Evolutionary conservation across 2,113 vertebrate genomes (phyloP), one percentile per base, ranked within the genome.

Genomic region (Perca flavescens): DNA sequence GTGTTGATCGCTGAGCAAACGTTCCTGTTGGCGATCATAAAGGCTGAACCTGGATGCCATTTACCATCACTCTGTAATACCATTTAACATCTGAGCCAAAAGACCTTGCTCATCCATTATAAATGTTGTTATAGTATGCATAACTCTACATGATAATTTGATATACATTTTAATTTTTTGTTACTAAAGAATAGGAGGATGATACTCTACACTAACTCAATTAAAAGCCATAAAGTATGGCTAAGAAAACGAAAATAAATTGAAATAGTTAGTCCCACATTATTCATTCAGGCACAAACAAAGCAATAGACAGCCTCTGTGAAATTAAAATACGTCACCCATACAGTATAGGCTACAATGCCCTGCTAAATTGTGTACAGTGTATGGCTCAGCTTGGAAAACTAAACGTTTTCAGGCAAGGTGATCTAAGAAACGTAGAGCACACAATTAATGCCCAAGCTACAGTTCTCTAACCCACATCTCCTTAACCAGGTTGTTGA

Each of bases 321-420:
- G 75, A 89, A 80, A 72, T 74, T 15, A 79, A 74, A 84, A 83
- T 63, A 88, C 85, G 43, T 52, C 80, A 85, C 56, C 80, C 77
- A 64, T 80, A 91, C 84, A 79, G 82, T 78, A 80, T n/a, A 84
- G 89, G 90, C 88, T 92, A 90, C 84, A 87, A 87, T 82, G 88
- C 86, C 83, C 76, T 64, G 83, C 78, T 84, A 89, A 88, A 86
- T 68, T 63, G 77, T 86, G 73, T 67, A 83, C 84, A 88, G 83
- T 77, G 83, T 90, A 92, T 92, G 92, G 93, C 93, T 94, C 92
- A 89, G 88, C 79, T 91, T 61, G 63, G 74, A 89, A 89, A 85
- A 80, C 74, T 54, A 9, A 88, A 89, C 56, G 67, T 74, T 66
- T 66, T 89, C 82, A 88, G 65, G 79, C 57, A 28, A 83, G 34